Evolutionary conservation across 2,888 invertebrate species (phyloP).

Genomic region (Hedya salicella): DNA sequence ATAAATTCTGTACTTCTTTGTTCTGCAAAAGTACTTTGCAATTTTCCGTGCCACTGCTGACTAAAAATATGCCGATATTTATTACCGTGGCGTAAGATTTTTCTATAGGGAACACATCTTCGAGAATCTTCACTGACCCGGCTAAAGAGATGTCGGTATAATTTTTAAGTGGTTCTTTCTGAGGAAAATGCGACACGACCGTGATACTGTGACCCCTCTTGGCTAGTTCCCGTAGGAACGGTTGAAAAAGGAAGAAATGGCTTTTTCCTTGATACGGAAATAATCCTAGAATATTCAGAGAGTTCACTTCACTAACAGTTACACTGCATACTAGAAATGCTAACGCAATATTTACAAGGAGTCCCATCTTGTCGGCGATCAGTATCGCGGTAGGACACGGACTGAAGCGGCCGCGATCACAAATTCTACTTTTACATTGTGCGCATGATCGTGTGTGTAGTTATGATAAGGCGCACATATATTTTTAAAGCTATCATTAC

Average conservation of each 20-base stretch:
- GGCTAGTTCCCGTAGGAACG: slow-evolving; percentile 84
- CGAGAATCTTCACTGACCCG: slow-evolving; percentile 57
- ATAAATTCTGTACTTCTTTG: slow-evolving; percentile 65
- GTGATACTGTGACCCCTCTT: slow-evolving; percentile 87
- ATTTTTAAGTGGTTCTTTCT: slow-evolving; percentile 62
- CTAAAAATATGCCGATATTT: slow-evolving; percentile 53
- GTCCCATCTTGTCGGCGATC: slow-evolving; percentile 24
- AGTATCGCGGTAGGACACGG: slow-evolving; percentile 4
- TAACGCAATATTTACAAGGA: slow-evolving; percentile 10
- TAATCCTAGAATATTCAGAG: slow-evolving; percentile 85
- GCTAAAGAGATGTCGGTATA: slow-evolving; percentile 70
- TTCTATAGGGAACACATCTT: slow-evolving; percentile 59
- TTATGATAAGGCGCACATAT: slow-evolving; percentile 6
- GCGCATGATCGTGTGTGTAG: background rate
- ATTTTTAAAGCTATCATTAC: background rate
- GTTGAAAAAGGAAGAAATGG: slow-evolving; percentile 87
- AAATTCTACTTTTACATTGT: slow-evolving; percentile 24
- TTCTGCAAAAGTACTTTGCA: slow-evolving; percentile 63
- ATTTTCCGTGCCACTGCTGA: slow-evolving; percentile 56
- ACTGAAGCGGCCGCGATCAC: slow-evolving; percentile 10
- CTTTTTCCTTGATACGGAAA: slow-evolving; percentile 88
- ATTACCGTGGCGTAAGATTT: slow-evolving; percentile 56
- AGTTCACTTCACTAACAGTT: slow-evolving; percentile 50
- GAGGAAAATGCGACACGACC: slow-evolving; percentile 87
- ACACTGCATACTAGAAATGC: slow-evolving; percentile 44